Evolutionary conservation across 2,113 vertebrate species (phyloP).

Genomic region (Elachura formosa): DNA sequence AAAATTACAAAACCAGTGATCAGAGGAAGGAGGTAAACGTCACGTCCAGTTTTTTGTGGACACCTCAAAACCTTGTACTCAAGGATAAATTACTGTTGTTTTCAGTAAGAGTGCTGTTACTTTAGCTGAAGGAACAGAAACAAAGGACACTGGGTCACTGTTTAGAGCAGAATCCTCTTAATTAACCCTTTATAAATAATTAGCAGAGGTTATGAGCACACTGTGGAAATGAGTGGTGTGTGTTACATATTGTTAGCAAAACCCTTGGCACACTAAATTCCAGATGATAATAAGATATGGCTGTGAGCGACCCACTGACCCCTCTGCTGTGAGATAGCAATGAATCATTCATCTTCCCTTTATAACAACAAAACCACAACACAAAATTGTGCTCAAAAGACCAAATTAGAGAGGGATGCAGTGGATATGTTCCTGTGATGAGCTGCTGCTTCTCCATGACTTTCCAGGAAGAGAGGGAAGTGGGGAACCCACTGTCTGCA

Average conservation of each 20-base stretch:
- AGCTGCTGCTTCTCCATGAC: neutral
- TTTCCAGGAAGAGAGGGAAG: neutral
- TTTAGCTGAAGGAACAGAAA: constrained; percentile 20
- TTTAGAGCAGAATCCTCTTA: constrained; percentile 19
- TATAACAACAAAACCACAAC: neutral
- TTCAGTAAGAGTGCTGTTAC: neutral
- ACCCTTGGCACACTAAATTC: neutral
- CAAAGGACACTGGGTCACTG: constrained; percentile 19
- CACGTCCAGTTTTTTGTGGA: neutral
- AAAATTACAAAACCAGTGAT: constrained; percentile 32
- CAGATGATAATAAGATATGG: constrained; percentile 10
- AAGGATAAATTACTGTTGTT: neutral
- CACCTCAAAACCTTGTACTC: neutral
- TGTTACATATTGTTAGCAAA: constrained; percentile 5
- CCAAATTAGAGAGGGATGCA: neutral
- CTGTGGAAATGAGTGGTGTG: neutral
- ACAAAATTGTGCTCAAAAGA: neutral
- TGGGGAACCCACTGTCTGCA: accelerated
- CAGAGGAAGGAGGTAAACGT: neutral
- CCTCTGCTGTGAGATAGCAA: neutral
- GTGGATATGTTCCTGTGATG: neutral
- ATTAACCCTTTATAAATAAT: constrained; percentile 60
- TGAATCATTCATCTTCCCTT: neutral
- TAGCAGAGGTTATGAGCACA: neutral
- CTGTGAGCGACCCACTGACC: neutral